Evolutionary conservation across 2,113 vertebrate genomes (phyloP).

Genomic region (Camelus dromedarius): DNA sequence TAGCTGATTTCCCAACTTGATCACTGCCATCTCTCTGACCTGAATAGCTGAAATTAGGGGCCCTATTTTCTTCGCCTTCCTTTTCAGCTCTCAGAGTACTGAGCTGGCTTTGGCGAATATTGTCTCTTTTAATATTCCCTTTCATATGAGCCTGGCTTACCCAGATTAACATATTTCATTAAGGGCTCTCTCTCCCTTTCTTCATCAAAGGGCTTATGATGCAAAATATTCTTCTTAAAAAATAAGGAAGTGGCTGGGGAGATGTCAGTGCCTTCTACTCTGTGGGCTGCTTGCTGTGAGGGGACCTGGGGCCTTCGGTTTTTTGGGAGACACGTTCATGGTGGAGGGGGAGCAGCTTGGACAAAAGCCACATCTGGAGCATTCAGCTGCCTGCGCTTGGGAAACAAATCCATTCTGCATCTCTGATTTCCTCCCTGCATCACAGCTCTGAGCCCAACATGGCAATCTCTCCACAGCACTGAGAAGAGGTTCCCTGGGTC

Average conservation of each 20-base stretch:
- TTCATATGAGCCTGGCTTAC: conserved; percentile 82
- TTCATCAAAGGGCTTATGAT: conserved; percentile 83
- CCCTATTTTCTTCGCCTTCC: not conserved
- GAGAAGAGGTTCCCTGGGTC: not conserved
- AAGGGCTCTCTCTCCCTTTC: conserved; percentile 78
- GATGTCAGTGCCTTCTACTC: conserved; percentile 26
- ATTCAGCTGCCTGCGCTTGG: not conserved
- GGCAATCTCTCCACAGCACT: not conserved
- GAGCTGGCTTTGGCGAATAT: conserved; percentile 62
- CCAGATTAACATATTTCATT: conserved; percentile 85
- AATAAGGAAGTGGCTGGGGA: conserved; percentile 54
- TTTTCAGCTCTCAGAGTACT: conserved; percentile 14
- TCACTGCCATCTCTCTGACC: conserved; percentile 31
- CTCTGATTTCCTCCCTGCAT: not conserved
- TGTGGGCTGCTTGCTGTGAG: conserved; percentile 40
- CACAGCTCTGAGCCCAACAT: rapidly evolving
- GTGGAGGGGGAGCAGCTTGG: not conserved
- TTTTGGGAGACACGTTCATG: not conserved
- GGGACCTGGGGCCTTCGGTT: not conserved
- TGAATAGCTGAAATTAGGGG: not conserved
- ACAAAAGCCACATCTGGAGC: conserved; percentile 43
- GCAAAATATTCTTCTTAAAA: conserved; percentile 77
- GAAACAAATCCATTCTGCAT: not conserved
- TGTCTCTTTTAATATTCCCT: conserved; percentile 85
- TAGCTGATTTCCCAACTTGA: conserved; percentile 19